phyloP scores from a whole-genome alignment of 2,797 vertebrate genomes.

The Esox masquinongy region DNA sequence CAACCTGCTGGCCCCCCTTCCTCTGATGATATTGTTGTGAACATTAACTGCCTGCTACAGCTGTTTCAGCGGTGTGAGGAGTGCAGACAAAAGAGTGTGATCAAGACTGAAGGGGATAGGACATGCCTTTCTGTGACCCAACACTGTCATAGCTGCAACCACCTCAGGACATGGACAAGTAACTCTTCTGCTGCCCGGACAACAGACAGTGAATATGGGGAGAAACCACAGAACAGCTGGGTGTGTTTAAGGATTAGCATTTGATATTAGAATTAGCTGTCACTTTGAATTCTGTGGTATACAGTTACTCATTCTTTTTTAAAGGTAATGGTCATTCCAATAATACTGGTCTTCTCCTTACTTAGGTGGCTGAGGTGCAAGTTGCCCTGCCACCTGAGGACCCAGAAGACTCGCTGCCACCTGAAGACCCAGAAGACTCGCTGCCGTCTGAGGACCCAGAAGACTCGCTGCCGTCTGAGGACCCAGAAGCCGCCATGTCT shows the following conservation, averaged over 20 bases:
- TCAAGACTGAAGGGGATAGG: background rate
- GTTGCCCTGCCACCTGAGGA: background rate
- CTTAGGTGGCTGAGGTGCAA: background rate
- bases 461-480: too few relatives aligned
- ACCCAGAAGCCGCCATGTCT: too few relatives aligned
- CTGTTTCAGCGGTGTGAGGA: background rate
- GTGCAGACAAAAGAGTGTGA: background rate
- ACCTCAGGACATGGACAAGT: background rate
- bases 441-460: too few relatives aligned
- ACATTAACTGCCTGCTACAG: background rate
- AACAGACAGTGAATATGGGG: background rate
- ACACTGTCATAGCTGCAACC: constrained; percentile 8
- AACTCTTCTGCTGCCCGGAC: background rate
- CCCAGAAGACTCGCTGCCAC: too few relatives aligned
- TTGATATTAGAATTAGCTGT: background rate
- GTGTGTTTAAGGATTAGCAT: background rate
- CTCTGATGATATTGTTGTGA: background rate
- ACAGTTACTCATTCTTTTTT: too few relatives aligned
- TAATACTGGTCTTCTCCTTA: background rate
- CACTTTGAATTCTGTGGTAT: background rate
- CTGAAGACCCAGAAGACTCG: too few relatives aligned
- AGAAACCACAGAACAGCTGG: background rate
- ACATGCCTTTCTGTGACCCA: background rate
- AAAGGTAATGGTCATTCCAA: background rate
- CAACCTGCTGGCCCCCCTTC: background rate